Base-by-base conservation (phyloP, 53 echinoderm and acorn worm species). In the Astropecten irregularis region DNA sequence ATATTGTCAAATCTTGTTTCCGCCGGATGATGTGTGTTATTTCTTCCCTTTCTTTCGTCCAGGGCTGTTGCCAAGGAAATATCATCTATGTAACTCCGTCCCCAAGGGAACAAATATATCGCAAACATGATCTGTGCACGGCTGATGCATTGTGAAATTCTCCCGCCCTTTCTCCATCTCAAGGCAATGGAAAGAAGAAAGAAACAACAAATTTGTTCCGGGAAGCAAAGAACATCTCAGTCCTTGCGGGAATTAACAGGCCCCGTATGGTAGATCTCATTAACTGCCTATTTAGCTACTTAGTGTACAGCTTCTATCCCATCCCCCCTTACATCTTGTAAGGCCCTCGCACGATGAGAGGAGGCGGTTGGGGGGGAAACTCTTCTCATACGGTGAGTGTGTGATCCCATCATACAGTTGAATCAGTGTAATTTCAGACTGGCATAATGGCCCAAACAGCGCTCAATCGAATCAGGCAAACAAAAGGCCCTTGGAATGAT, bases 381-480 rank as follows among this genome's bases (percentile, higher is more conserved):
- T n/a, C n/a, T n/a, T n/a, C n/a, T n/a, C n/a, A n/a, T 42, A 55
- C 57, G 74, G 46, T 40, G 42, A 18, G 48, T 35, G 79, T 79
- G 62, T 79, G 52, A 57, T 76, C 76, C 40, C 55, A 76, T 57
- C 76, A 38, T 40, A 76, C 76, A 79, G 29, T 56, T 66, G 31
- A 22, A 11, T 38, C 46, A 16, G 79, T 21, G 63, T 79, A 79
- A 79, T 79, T 79, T 73, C 23, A 27, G 19, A n/a, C 27, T 16
- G 46, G 46, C 19, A 28, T 79, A 79, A 79, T 19, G 20, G 79
- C 6, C 79, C 60, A 61, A 32, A 44, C 52, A 29, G 62, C 79
- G 30, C 79, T 79, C 79, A 79, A 79, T 79, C 79, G 61, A 79
- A 79, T 79, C 79, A 79, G 4, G 44, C 62, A 31, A n/a, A 79